Percentiles rank a stretch among this genome's conserved stretches.
These are phyloP conservation scores for Ellobius talpinus DNA, from an alignment of 2,113 vertebrate genomes.

Conservation along the genomic window DNA sequence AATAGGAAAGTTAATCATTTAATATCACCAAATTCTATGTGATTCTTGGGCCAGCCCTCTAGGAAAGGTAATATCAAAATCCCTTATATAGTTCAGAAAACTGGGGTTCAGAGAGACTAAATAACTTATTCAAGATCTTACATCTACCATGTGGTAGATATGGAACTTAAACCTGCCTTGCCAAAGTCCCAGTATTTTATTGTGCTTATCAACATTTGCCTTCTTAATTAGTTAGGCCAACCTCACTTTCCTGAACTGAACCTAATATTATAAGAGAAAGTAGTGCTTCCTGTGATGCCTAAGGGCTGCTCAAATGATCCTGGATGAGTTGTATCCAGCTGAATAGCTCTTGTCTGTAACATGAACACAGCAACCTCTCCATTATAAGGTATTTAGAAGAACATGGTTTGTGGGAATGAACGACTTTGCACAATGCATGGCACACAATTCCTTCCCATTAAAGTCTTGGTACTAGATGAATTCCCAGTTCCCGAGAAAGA, in stretches of 20 bases:
- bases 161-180: not conserved
- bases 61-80: not conserved
- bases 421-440: not conserved
- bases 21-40: not conserved
- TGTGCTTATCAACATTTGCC: not conserved
- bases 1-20: not conserved
- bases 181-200: not conserved
- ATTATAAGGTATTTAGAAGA: not conserved
- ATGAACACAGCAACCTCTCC: not conserved
- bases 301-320: not conserved
- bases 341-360: not conserved
- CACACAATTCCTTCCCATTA: not conserved
- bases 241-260: not conserved
- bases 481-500: not conserved
- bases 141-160: not conserved
- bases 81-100: not conserved
- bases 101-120: not conserved
- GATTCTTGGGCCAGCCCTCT: not conserved
- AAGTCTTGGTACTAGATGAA: not conserved
- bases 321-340: not conserved
- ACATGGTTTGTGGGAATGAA: not conserved
- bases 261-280: not conserved
- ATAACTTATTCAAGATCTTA: not conserved
- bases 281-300: not conserved
- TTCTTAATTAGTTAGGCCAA: not conserved